Conservation (phyloP, 2,113 vertebrate species). For the Lamprotornis superbus region DNA sequence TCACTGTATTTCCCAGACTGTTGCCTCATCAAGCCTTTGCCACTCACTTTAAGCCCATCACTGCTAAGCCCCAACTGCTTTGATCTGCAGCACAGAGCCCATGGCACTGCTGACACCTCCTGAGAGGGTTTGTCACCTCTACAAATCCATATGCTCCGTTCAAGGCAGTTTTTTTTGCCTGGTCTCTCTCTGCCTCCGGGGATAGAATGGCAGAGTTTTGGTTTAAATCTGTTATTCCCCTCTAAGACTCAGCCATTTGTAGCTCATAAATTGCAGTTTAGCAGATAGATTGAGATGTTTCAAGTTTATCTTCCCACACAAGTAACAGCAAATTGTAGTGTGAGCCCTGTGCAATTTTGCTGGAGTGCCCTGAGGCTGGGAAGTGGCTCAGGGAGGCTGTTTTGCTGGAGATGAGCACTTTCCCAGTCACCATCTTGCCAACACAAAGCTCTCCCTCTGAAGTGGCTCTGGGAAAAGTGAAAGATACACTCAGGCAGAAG, state of each 20-base stretch:
- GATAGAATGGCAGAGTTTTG: background rate
- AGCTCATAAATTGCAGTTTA: background rate
- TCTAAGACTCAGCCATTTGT: constrained; percentile 16
- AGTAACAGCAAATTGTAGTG: background rate
- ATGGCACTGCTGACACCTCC: background rate
- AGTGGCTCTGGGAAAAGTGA: background rate
- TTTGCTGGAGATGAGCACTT: background rate
- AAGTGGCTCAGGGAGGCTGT: background rate
- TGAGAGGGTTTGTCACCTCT: background rate
- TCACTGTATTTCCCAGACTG: background rate
- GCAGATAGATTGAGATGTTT: background rate
- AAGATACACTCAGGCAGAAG: background rate
- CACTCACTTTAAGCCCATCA: background rate
- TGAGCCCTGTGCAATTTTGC: background rate
- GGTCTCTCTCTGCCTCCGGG: background rate
- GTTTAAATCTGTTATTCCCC: background rate
- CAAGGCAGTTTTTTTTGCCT: background rate
- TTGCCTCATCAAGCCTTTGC: background rate
- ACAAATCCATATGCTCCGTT: background rate
- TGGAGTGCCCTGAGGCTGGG: background rate
- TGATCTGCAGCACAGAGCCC: background rate
- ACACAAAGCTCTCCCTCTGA: background rate
- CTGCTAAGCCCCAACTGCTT: background rate
- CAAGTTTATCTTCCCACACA: constrained; percentile 23
- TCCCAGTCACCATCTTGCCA: background rate